Percentiles rank a stretch among this genome's conserved stretches.
These are phyloP conservation scores for Drosophila bipectinata DNA, from an alignment of 1,140 invertebrate species.

Conservation along the genomic window DNA sequence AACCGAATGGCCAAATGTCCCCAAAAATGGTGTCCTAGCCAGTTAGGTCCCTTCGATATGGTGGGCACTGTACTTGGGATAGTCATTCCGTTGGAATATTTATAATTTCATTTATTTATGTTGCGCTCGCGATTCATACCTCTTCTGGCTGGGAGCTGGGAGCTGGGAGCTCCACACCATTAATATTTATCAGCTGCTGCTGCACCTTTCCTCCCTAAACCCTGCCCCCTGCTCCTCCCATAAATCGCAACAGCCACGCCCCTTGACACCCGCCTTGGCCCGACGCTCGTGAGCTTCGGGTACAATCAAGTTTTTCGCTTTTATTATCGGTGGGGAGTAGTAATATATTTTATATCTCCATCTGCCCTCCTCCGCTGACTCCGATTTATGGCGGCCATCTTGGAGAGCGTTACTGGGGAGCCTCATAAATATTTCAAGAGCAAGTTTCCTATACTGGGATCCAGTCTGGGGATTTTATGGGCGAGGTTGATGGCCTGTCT, in stretches of 20 bases:
- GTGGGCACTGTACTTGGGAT: background rate
- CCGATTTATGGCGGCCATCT: constrained; percentile 37
- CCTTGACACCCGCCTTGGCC: constrained; percentile 18
- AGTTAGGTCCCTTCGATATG: background rate
- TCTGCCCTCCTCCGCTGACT: too few relatives aligned
- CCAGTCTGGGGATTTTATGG: constrained; percentile 16
- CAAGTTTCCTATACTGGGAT: background rate
- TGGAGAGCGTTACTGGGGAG: constrained; percentile 42
- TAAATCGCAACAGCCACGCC: constrained; percentile 52
- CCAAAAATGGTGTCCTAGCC: constrained; percentile 18
- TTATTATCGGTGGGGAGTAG: constrained; percentile 61
- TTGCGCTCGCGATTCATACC: background rate
- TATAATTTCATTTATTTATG: constrained; percentile 48
- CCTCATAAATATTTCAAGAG: constrained; percentile 70
- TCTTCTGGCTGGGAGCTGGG: too few relatives aligned
- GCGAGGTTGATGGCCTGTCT: constrained; percentile 29
- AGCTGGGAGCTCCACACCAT: constrained; percentile 24
- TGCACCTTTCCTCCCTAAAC: constrained; percentile 24
- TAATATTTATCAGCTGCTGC: constrained; percentile 60
- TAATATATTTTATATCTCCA: constrained; percentile 61
- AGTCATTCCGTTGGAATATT: constrained; percentile 31
- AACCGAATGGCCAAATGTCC: constrained; percentile 65
- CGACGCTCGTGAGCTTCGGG: constrained; percentile 24
- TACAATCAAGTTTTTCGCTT: constrained; percentile 75
- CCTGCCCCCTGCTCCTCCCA: constrained; percentile 42